Percentiles rank a stretch among this genome's conserved stretches.
phyloP scores from a whole-genome alignment of 2,797 vertebrate species.

The Ceyx erithaca region DNA sequence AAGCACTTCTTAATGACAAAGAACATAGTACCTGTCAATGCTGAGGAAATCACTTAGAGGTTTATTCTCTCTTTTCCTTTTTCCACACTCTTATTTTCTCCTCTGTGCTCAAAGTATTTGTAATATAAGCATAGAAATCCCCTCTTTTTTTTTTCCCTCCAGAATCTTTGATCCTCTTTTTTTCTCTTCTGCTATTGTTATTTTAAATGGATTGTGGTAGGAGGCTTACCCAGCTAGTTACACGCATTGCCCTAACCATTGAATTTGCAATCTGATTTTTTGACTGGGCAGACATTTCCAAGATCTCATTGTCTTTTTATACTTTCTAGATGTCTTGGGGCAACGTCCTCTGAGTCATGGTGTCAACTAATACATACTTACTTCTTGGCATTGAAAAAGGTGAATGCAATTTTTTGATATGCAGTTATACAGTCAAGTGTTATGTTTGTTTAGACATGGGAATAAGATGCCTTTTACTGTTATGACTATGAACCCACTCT shows the following conservation, averaged over 20 bases:
- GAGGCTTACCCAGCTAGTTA: not conserved
- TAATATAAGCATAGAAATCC: not conserved
- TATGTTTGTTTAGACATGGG: not conserved
- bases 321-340: not conserved
- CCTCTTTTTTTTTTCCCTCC: rapidly evolving
- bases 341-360: not conserved
- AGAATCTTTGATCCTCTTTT: not conserved
- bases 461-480: not conserved
- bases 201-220: not conserved
- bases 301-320: not conserved
- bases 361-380: not conserved
- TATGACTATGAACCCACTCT: not conserved
- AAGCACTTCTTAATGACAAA: not conserved
- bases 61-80: not conserved
- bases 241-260: not conserved
- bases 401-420: not conserved
- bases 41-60: not conserved
- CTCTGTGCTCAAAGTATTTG: not conserved
- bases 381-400: not conserved
- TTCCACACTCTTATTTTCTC: not conserved
- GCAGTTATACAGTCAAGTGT: not conserved
- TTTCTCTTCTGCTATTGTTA: not conserved
- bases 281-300: not conserved
- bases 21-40: not conserved
- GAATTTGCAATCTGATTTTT: not conserved